A percentile compares a stretch with the other conserved stretches of the same genome.
These are phyloP conservation scores for Julus scandinavius DNA, from an alignment of 2,888 invertebrate species.

Conservation along the genomic window DNA sequence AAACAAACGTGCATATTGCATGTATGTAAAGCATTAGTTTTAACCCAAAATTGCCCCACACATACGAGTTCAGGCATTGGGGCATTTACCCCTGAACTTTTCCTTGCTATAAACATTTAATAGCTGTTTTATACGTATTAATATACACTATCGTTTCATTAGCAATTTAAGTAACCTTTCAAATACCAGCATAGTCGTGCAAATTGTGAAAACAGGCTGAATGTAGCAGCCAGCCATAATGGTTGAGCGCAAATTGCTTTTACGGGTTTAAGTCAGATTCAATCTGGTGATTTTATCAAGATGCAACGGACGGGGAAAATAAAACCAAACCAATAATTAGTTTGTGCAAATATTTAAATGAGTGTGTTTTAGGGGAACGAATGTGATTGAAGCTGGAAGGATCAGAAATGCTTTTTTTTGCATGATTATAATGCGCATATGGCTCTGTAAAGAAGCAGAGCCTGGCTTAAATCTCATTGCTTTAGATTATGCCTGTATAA, in stretches of 20 bases:
- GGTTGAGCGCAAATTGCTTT: slow-evolving; percentile 24
- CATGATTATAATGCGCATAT: neutral
- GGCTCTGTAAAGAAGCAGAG: neutral
- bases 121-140: slow-evolving; percentile 1
- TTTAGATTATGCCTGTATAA: neutral
- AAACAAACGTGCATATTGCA: no score
- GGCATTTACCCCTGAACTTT: neutral
- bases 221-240: neutral
- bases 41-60: no score
- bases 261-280: slow-evolving; percentile 30
- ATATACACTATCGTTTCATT: slow-evolving; percentile 8
- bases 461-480: neutral
- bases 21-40: no score
- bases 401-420: neutral
- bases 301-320: slow-evolving; percentile 22
- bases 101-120: neutral
- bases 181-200: neutral
- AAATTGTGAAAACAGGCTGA: neutral
- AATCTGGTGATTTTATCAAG: slow-evolving; percentile 39
- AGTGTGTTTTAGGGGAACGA: slow-evolving; percentile 6
- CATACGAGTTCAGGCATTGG: neutral
- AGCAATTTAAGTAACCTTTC: neutral
- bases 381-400: neutral
- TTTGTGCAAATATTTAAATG: slow-evolving; percentile 37
- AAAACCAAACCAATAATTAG: slow-evolving; percentile 40